Evolutionary conservation across 2,113 vertebrate species (phyloP), one percentile per base, ranked within the genome.

Genomic region (Sinocyclocheilus maitianheensis): DNA sequence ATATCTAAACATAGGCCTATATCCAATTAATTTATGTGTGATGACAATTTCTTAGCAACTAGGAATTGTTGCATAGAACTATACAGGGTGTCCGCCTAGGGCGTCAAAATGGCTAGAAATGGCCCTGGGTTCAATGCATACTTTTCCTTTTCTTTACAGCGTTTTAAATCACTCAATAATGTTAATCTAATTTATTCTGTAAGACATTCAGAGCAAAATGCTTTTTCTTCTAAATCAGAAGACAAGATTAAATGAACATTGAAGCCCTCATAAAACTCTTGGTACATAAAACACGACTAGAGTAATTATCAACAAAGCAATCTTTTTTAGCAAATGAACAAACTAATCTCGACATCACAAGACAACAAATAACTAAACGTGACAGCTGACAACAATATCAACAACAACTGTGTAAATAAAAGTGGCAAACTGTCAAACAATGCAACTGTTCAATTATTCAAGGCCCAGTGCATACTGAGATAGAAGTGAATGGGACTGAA

Each of bases 391-490:
- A 48, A 48, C 72, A 75, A n/a, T 12, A 46, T 75, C 40, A 75
- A 75, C 72, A 75, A 48, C 40, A 75, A 75, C 40, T 14, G 11
- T 75, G 72, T 24, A n/a, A 75, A 46, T 75, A 24, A 3, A 75
- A 8, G 72, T 48, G 72, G 72, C 72, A 75, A 75, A 75, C 43
- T 75, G 72, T 75, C 72, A 75, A 75, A 75, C 72, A 75, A 48
- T 46, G 22, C 40, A 75, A 24, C 12, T 75, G 40, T 75, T 60
- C 20, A 24, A 14, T 75, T 75, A 48, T 48, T 24, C 72, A 75
- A 46, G 20, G 71, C 22, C 40, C 40, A 74, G 71, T 74, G 71
- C 40, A 46, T 74, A 22, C 0, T 74, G 5, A 43, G 22, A 20
- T 7, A 12, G 40, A 75, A 11, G 72, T 75, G 72, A 46, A 75